Evolutionary conservation across 2,888 invertebrate species (phyloP).

Genomic region (Papilio protenor): DNA sequence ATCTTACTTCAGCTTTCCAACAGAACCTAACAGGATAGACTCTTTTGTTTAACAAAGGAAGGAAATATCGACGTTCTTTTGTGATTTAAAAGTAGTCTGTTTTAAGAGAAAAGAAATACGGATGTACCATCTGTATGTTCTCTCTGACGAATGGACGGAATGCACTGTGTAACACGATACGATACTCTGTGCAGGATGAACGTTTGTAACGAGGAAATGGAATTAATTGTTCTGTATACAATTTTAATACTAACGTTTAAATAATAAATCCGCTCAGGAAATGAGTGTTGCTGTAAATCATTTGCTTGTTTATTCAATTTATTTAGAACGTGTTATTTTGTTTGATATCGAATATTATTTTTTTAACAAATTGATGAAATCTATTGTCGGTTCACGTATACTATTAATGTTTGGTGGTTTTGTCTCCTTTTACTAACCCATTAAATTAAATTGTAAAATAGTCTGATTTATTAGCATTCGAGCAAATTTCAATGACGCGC

Average conservation of each 20-base stretch:
- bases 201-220: slow-evolving; percentile 61
- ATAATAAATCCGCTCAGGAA: slow-evolving; percentile 41
- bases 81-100: slow-evolving; percentile 81
- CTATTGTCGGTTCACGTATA: not conserved
- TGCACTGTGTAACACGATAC: slow-evolving; percentile 72
- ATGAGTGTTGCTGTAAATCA: slow-evolving; percentile 6
- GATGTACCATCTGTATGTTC: slow-evolving; percentile 79
- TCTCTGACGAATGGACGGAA: slow-evolving; percentile 78
- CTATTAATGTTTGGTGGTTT: not conserved
- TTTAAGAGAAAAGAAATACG: slow-evolving; percentile 82
- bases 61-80: slow-evolving; percentile 79
- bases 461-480: not conserved
- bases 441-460: not conserved
- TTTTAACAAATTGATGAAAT: not conserved
- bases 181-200: slow-evolving; percentile 61
- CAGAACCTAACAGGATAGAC: slow-evolving; percentile 63
- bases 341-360: not conserved
- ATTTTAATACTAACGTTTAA: slow-evolving; percentile 65
- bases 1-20: slow-evolving; percentile 77
- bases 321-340: not conserved
- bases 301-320: not conserved
- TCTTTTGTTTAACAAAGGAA: slow-evolving; percentile 74
- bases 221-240: slow-evolving; percentile 67
- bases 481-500: not conserved
- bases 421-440: not conserved